phyloP scores from a whole-genome alignment of 1,140 invertebrate genomes.

The Macrosteles quadrilineatus region DNA sequence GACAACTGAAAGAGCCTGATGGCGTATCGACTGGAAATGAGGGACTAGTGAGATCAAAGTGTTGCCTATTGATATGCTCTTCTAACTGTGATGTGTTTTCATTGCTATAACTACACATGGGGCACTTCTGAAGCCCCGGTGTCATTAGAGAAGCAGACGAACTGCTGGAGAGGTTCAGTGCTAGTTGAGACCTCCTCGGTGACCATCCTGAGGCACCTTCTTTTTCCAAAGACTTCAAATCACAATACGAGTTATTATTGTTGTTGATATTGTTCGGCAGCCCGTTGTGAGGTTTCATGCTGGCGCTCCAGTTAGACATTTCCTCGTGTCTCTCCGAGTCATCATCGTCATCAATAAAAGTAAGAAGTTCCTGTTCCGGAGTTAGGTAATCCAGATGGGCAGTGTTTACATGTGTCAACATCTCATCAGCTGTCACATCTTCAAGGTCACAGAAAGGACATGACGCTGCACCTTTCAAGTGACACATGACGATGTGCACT shows the following conservation, averaged over 20 bases:
- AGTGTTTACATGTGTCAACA: slow-evolving; percentile 75
- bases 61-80: slow-evolving; percentile 80
- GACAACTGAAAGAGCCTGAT: slow-evolving; percentile 58
- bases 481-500: slow-evolving; percentile 71
- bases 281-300: slow-evolving; percentile 44
- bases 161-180: slow-evolving; percentile 54
- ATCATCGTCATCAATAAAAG: slow-evolving; percentile 55
- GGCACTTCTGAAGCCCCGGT: slow-evolving; percentile 61
- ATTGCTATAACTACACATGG: slow-evolving; percentile 77
- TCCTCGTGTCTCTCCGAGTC: slow-evolving; percentile 39
- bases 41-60: slow-evolving; percentile 82
- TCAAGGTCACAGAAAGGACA: slow-evolving; percentile 82
- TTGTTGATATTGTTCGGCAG: slow-evolving; percentile 54
- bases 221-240: slow-evolving; percentile 27
- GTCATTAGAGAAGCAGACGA: slow-evolving; percentile 51
- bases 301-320: slow-evolving; percentile 34
- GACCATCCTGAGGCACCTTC: slow-evolving; percentile 53
- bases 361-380: slow-evolving; percentile 58
- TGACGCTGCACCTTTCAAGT: slow-evolving; percentile 72
- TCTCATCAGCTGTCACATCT: slow-evolving; percentile 69
- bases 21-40: slow-evolving; percentile 59
- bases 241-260: slow-evolving; percentile 51
- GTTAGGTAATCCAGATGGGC: slow-evolving; percentile 79
- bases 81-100: slow-evolving; percentile 72
- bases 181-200: slow-evolving; percentile 54